Evolutionary conservation across 2,888 invertebrate species (phyloP).

Genomic region (Chymomyza caudatula): DNA sequence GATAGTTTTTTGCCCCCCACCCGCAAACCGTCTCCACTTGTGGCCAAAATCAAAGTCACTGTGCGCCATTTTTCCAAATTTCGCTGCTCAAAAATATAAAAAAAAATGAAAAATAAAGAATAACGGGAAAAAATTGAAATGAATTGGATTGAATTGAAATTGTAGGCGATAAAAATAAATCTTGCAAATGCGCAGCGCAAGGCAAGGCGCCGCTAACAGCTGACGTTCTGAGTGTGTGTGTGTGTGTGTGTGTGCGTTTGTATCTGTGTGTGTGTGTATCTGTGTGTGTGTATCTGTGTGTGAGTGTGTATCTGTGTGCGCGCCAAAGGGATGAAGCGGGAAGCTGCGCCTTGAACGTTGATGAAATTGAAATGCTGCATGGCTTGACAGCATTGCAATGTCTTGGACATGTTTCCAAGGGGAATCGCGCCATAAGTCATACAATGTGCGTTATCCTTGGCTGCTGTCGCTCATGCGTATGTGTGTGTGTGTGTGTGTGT

Average conservation of each 20-base stretch:
- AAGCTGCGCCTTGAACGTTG: not conserved
- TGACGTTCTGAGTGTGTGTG: slow-evolving; percentile 33
- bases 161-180: slow-evolving; percentile 77
- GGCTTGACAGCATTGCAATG: slow-evolving; percentile 5
- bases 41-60: not conserved
- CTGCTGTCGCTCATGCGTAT: not conserved
- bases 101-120: not conserved
- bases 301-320: not conserved
- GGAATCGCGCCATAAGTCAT: slow-evolving; percentile 55
- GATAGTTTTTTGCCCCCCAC: not conserved
- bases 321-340: not conserved
- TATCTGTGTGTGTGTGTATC: not conserved
- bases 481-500: slow-evolving; percentile 7
- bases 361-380: slow-evolving; percentile 38
- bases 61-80: not conserved
- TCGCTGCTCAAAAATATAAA: not conserved
- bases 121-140: slow-evolving; percentile 38
- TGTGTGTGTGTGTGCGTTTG: not conserved
- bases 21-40: not conserved
- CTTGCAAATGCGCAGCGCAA: slow-evolving; percentile 65
- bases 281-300: not conserved
- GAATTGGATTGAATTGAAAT: slow-evolving; percentile 74
- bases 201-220: slow-evolving; percentile 56
- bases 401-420: not conserved
- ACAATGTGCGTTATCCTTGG: slow-evolving; percentile 64